Evolutionary conservation across 2,113 vertebrate genomes (phyloP).

Genomic region (Silurus asotus): DNA sequence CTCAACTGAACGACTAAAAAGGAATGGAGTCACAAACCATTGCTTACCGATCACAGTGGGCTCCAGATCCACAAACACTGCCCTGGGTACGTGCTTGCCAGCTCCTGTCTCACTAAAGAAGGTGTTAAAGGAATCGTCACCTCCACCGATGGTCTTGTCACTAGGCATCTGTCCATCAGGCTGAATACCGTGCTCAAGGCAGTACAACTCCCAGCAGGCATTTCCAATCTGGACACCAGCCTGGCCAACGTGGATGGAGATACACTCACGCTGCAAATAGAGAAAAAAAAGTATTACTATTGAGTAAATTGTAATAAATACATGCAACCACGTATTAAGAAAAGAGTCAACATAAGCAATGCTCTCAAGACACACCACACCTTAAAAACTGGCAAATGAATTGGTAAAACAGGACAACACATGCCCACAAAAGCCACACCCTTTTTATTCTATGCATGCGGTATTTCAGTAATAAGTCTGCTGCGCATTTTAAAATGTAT

Average conservation of each 20-base stretch:
- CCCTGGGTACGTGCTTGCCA: no score
- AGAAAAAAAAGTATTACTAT: neutral
- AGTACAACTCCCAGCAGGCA: slow-evolving; percentile 78
- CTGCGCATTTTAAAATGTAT: neutral
- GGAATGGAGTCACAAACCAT: neutral
- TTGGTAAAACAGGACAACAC: neutral
- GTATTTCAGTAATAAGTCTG: neutral
- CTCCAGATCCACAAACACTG: no score
- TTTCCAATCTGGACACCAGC: slow-evolving; percentile 73
- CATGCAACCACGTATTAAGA: neutral
- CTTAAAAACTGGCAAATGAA: neutral
- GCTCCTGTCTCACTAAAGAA: no score
- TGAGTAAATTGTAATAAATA: neutral
- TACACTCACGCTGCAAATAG: slow-evolving; percentile 30
- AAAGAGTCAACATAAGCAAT: neutral
- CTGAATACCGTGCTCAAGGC: slow-evolving; percentile 48
- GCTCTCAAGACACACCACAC: neutral
- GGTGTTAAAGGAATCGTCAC: no score
- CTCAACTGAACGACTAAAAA: neutral
- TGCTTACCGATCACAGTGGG: no score
- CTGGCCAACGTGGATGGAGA: slow-evolving; percentile 53
- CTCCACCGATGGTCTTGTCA: no score
- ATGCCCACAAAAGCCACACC: neutral
- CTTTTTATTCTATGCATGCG: neutral
- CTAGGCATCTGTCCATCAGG: no score